These are phyloP conservation scores for Miltochrista miniata DNA, from an alignment of 2,888 invertebrate genomes.

Conservation along the genomic window DNA sequence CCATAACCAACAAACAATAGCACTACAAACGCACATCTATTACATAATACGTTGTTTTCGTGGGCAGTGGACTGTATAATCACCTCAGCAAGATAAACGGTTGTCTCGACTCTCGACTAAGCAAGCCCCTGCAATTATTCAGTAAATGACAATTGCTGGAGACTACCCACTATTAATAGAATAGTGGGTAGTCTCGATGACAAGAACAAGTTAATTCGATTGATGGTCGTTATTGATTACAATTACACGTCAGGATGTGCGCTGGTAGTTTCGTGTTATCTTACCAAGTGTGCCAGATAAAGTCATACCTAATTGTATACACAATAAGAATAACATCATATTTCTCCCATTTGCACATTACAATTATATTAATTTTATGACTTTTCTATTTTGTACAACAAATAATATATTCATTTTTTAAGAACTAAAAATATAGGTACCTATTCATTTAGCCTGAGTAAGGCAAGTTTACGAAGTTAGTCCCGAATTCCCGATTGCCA, in stretches of 20 bases:
- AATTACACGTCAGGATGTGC: constrained; percentile 39
- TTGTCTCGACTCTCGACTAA: constrained; percentile 32
- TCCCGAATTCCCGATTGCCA: too few relatives aligned
- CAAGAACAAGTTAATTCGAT: constrained; percentile 37
- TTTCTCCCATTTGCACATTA: too few relatives aligned
- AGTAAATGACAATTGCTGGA: constrained; percentile 46
- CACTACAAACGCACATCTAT: constrained; percentile 9
- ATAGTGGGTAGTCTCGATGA: too few relatives aligned
- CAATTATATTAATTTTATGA: too few relatives aligned
- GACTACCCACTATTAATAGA: constrained; percentile 51
- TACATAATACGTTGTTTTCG: constrained; percentile 26
- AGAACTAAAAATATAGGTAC: too few relatives aligned
- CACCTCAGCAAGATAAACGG: constrained; percentile 37
- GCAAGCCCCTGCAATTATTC: constrained; percentile 49
- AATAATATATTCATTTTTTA: too few relatives aligned
- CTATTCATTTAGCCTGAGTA: too few relatives aligned
- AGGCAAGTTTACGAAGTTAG: too few relatives aligned
- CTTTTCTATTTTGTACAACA: too few relatives aligned
- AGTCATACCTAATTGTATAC: constrained; percentile 19
- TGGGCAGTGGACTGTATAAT: constrained; percentile 55
- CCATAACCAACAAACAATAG: neutral
- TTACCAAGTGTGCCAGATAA: constrained; percentile 35
- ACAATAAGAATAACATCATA: too few relatives aligned
- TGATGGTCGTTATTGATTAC: constrained; percentile 17
- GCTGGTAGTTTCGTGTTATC: constrained; percentile 37